Evolutionary conservation across 2,797 vertebrate species (phyloP), one percentile per base, ranked within the genome.

Genomic region (Myotis daubentonii): DNA sequence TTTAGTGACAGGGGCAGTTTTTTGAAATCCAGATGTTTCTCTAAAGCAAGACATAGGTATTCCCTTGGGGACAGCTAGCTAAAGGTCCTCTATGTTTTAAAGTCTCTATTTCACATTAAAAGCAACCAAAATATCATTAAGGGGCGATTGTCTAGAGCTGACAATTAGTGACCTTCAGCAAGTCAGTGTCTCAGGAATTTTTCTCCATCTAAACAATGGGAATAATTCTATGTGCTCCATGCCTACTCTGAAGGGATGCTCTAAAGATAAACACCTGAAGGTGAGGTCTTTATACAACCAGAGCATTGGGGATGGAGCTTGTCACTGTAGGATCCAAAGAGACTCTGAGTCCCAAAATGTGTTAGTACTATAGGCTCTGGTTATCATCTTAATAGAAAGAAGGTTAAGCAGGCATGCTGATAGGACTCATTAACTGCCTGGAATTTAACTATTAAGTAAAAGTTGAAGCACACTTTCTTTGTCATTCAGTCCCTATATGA

Each of bases 1-100:
- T 60, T 76, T 25, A 55, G n/a, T 36, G 44, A 78, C 30, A 53
- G 76, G 3, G n/a, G 62, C 12, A 66, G 16, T 28, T 33, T 92
- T 92, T 93, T 89, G 36, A 78, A 93, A 55, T 60, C 47, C 28
- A 30, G 51, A 30, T 93, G 8, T 75, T 78, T 55, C 28, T 90
- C 86, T 47, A 76, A 93, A 84, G 16, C 83, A 82, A 88, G 71
- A 74, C 22, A 5, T 49, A 74, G 51, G 81, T 74, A 49, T 75
- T 76, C 47, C 41, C n/a, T n/a, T 23, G 47, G 33, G 72, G 36
- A 62, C 17, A 66, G 65, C 16, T 57, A 70, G 6, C 22, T 30
- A 44, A 89, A 89, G 30, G 19, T 62, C 49, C 4, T 85, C 16
- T 65, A 0, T 65, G 84, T 62, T 70, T 57, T 92, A 51, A 91